phyloP scores from a whole-genome alignment of 2,888 invertebrate genomes.

The Diogma glabrata region DNA sequence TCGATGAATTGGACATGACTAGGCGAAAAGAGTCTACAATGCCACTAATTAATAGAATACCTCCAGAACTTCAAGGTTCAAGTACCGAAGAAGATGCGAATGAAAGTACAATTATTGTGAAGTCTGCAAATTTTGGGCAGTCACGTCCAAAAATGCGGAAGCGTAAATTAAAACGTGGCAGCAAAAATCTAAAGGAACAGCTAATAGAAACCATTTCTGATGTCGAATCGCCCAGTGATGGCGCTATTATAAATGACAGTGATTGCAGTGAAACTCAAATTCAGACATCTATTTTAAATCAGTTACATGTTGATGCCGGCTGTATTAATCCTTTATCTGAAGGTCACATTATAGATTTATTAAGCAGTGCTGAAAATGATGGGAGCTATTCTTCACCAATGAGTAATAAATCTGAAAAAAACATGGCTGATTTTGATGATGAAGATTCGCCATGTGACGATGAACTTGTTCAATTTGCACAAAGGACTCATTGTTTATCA shows the following conservation, averaged over 20 bases:
- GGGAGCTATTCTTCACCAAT: constrained; percentile 90
- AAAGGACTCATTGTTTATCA: constrained; percentile 41
- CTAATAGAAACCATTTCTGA: constrained; percentile 50
- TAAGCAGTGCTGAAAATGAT: constrained; percentile 55
- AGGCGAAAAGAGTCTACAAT: constrained; percentile 15
- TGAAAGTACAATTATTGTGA: constrained; percentile 20
- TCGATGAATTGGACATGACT: constrained; percentile 16
- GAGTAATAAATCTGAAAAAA: constrained; percentile 88
- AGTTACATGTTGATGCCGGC: constrained; percentile 40
- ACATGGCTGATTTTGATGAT: constrained; percentile 88
- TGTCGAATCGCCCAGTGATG: constrained; percentile 46
- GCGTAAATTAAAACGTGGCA: constrained; percentile 37
- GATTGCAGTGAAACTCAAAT: constrained; percentile 33
- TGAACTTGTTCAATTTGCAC: constrained; percentile 64
- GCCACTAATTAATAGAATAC: constrained; percentile 30
- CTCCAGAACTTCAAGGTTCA: constrained; percentile 27
- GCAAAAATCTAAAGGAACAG: constrained; percentile 36
- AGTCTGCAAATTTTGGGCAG: constrained; percentile 19
- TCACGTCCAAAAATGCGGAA: constrained; percentile 32
- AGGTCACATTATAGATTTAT: constrained; percentile 33
- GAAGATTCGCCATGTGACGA: constrained; percentile 82
- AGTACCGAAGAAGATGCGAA: constrained; percentile 29
- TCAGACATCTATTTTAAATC: constrained; percentile 34
- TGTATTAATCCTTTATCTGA: constrained; percentile 39
- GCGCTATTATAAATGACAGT: constrained; percentile 37